Evolutionary conservation across 2,888 invertebrate species (phyloP).

Genomic region (Zygothrica quintamaculata): DNA sequence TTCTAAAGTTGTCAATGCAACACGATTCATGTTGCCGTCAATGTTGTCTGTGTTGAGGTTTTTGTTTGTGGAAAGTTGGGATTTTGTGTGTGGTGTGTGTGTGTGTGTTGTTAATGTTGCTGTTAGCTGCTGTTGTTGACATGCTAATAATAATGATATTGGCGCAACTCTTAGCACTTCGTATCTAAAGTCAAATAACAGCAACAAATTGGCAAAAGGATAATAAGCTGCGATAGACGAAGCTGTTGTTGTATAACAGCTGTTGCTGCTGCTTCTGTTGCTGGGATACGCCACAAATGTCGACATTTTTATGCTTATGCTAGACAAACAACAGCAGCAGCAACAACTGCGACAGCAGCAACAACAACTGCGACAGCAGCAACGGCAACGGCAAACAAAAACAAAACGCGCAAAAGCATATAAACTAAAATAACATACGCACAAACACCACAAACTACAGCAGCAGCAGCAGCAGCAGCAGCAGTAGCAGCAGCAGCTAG

Average conservation of each 20-base stretch:
- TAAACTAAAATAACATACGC: constrained; percentile 72
- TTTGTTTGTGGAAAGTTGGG: constrained; percentile 70
- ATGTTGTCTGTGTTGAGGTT: constrained; percentile 18
- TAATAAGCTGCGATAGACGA: not conserved
- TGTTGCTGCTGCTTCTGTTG: constrained; percentile 36
- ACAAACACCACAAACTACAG: constrained; percentile 20
- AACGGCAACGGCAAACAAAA: constrained; percentile 56
- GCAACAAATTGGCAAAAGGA: constrained; percentile 51
- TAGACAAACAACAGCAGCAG: constrained; percentile 70
- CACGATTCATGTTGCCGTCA: constrained; percentile 70
- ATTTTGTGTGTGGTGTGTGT: no score
- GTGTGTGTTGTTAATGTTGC: constrained; percentile 14
- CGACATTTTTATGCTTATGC: constrained; percentile 68
- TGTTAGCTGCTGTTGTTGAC: constrained; percentile 60
- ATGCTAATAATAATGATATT: constrained; percentile 76
- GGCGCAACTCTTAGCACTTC: constrained; percentile 66
- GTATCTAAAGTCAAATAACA: constrained; percentile 58
- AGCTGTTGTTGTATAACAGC: constrained; percentile 1
- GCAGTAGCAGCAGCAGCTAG: constrained; percentile 24
- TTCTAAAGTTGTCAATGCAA: constrained; percentile 23
- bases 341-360: no score
- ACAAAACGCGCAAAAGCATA: constrained; percentile 60
- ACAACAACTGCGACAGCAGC: constrained; percentile 34
- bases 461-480: constrained; percentile 25
- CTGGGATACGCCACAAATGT: constrained; percentile 54